These are phyloP conservation scores for Cyanocitta stelleri DNA, from an alignment of 2,113 vertebrate genomes.

Conservation along the genomic window DNA sequence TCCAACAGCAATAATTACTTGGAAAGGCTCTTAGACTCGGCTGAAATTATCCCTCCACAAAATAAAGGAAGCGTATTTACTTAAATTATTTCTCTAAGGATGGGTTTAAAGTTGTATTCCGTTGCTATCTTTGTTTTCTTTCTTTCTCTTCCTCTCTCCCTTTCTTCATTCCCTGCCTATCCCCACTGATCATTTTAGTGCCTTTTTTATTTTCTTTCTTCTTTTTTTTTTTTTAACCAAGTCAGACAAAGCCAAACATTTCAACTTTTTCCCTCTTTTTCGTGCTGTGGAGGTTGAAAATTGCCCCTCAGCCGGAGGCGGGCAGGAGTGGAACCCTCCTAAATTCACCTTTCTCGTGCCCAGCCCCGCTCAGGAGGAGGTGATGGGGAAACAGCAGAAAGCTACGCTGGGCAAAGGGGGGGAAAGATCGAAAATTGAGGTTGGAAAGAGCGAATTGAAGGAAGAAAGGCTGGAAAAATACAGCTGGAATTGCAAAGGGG, in stretches of 20 bases:
- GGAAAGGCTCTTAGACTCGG: slow-evolving; percentile 20
- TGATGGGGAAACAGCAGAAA: not conserved
- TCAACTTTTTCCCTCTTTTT: not conserved
- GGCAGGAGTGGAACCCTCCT: not conserved
- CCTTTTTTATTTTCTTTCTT: too few relatives aligned
- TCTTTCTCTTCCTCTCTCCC: not conserved
- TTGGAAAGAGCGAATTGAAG: not conserved
- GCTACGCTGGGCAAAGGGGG: not conserved
- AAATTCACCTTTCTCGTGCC: not conserved
- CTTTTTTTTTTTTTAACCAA: not conserved
- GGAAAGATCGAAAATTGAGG: accelerated
- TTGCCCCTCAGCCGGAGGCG: not conserved
- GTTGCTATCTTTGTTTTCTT: not conserved
- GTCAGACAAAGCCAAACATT: not conserved
- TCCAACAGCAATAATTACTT: slow-evolving; percentile 34
- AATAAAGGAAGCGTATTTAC: slow-evolving; percentile 41
- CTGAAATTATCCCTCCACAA: slow-evolving; percentile 11
- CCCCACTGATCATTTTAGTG: not conserved
- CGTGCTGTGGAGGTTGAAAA: not conserved
- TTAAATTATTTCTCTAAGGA: slow-evolving; percentile 45
- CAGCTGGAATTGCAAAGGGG: not conserved
- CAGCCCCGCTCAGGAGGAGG: not conserved
- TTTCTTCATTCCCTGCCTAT: not conserved
- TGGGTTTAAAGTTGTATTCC: slow-evolving; percentile 34
- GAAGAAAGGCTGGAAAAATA: not conserved